These are phyloP conservation scores for Drepana arcuata DNA, from an alignment of 1,140 invertebrate species.

Conservation along the genomic window DNA sequence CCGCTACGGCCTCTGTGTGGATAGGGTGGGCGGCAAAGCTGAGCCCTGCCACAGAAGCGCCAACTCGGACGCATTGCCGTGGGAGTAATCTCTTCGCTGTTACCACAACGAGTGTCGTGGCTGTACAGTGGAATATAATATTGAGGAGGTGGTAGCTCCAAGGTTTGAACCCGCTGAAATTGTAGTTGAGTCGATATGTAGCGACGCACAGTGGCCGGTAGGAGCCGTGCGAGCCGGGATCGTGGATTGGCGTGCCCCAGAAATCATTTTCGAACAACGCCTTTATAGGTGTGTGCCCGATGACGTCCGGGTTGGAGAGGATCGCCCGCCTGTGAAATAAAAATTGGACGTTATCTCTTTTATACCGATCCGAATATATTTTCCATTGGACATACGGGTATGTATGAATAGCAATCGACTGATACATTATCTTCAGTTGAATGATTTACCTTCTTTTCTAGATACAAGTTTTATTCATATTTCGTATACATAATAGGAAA, in stretches of 20 bases:
- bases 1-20: conserved; percentile 96
- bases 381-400: neutral
- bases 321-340: conserved; percentile 87
- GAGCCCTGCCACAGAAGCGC: conserved; percentile 84
- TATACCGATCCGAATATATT: neutral
- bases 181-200: conserved; percentile 93
- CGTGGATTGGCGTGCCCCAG: conserved; percentile 91
- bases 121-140: conserved; percentile 86
- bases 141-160: conserved; percentile 94
- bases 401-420: neutral
- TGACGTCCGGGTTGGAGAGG: conserved; percentile 88
- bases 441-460: too few relatives aligned
- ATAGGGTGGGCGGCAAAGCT: conserved; percentile 96
- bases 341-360: conserved; percentile 9
- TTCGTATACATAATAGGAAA: too few relatives aligned
- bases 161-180: conserved; percentile 88
- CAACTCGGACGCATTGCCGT: conserved; percentile 73
- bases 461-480: too few relatives aligned
- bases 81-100: conserved; percentile 78
- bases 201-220: conserved; percentile 93
- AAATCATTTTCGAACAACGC: conserved; percentile 88
- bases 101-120: conserved; percentile 84
- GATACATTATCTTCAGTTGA: neutral
- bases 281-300: conserved; percentile 82
- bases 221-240: conserved; percentile 92